These are phyloP conservation scores for Azemiops feae DNA, from an alignment of 2,113 vertebrate genomes.

Conservation along the genomic window DNA sequence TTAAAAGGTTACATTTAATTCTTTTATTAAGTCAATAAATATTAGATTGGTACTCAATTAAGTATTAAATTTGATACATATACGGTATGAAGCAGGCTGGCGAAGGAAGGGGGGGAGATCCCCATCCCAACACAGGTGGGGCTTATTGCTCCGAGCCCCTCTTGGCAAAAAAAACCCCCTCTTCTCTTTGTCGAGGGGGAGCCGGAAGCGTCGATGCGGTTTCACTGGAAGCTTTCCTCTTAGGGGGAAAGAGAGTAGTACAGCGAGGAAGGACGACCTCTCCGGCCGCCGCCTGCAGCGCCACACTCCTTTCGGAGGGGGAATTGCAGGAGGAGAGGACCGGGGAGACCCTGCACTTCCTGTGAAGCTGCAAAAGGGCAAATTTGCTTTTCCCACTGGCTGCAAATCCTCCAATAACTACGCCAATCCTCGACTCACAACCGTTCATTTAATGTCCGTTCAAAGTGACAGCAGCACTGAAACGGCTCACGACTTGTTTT, in stretches of 20 bases:
- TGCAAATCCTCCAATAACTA: neutral
- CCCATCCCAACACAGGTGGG: neutral
- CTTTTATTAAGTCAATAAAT: no score
- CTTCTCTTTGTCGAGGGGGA: neutral
- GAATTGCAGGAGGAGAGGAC: neutral
- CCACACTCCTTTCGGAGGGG: neutral
- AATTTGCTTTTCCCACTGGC: no score
- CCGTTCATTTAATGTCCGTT: no score
- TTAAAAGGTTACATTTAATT: no score
- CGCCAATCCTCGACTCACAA: no score
- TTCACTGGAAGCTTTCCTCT: no score
- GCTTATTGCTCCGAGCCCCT: neutral
- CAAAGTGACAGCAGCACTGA: no score
- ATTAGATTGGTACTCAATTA: neutral
- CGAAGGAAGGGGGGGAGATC: neutral
- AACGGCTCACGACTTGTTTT: no score
- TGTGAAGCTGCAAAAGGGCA: neutral
- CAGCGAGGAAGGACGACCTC: no score
- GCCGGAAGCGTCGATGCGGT: neutral
- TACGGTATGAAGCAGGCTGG: accelerated
- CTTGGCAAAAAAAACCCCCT: no score
- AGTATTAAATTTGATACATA: no score
- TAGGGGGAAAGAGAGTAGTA: neutral
- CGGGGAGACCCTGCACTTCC: accelerated
- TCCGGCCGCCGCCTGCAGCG: neutral